These are phyloP conservation scores for Zygaena filipendulae DNA, from an alignment of 2,888 invertebrate genomes.

Conservation along the genomic window DNA sequence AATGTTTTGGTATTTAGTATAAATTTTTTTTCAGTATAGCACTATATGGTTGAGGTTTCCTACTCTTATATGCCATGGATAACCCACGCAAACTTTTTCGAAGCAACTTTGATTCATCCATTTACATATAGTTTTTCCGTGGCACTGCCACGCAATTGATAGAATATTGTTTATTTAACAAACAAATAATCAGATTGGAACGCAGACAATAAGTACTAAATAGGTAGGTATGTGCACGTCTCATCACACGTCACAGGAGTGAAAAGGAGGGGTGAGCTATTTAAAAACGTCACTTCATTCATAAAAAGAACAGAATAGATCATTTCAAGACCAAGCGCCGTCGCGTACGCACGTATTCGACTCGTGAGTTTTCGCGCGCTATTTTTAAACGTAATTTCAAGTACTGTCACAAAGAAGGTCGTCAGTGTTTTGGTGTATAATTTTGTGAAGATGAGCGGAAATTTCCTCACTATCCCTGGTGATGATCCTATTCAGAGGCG, in stretches of 20 bases:
- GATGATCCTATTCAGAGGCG: constrained; percentile 47
- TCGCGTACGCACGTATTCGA: constrained; percentile 44
- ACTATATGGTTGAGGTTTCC: too few relatives aligned
- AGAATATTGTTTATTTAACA: too few relatives aligned
- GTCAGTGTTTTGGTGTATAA: constrained; percentile 19
- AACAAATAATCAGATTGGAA: too few relatives aligned
- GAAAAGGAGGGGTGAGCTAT: constrained; percentile 28
- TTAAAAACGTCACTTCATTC: constrained; percentile 63
- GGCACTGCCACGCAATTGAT: too few relatives aligned
- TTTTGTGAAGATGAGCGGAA: constrained; percentile 55
- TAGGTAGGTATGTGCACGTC: neutral
- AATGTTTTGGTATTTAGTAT: too few relatives aligned
- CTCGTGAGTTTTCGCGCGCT: constrained; percentile 19
- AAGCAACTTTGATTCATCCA: too few relatives aligned
- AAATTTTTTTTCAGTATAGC: too few relatives aligned
- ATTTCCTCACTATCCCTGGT: constrained; percentile 57
- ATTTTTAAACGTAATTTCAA: constrained; percentile 24
- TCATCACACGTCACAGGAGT: constrained; percentile 28
- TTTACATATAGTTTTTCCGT: too few relatives aligned
- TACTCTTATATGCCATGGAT: too few relatives aligned
- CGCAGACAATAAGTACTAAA: neutral
- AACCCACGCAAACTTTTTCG: too few relatives aligned
- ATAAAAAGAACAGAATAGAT: constrained; percentile 36
- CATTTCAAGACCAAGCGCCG: constrained; percentile 39
- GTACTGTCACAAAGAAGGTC: constrained; percentile 27